Evolutionary conservation across 2,113 vertebrate genomes (phyloP).

Genomic region (Hypanus sabinus): DNA sequence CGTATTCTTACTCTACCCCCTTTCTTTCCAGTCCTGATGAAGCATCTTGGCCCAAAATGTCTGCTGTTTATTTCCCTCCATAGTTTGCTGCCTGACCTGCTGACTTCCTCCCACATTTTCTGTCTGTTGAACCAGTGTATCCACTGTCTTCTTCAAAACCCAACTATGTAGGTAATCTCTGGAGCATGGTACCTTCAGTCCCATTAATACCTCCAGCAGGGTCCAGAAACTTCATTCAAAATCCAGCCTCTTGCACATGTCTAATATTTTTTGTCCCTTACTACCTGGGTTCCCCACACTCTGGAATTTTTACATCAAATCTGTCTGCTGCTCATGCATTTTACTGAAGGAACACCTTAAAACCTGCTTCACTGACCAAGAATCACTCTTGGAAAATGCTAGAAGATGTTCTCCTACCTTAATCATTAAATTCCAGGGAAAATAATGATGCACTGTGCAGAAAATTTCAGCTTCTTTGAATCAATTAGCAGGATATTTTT

Average conservation of each 20-base stretch:
- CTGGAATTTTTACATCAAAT: background rate
- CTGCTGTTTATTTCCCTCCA: too few relatives aligned
- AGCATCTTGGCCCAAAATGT: too few relatives aligned
- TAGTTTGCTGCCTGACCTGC: too few relatives aligned
- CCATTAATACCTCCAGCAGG: too few relatives aligned
- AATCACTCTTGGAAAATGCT: background rate
- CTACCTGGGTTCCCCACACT: background rate
- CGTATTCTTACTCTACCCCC: too few relatives aligned
- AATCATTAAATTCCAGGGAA: background rate
- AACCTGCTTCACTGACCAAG: background rate
- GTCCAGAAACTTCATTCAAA: background rate
- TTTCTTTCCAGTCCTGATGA: too few relatives aligned
- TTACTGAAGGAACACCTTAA: background rate
- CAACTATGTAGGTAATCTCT: too few relatives aligned
- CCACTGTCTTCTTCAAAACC: too few relatives aligned
- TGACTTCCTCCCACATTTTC: too few relatives aligned
- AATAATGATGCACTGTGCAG: background rate
- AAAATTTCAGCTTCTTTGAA: background rate
- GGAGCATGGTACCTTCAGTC: too few relatives aligned
- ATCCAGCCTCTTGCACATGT: background rate
- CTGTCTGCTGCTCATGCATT: background rate
- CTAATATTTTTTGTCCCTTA: background rate
- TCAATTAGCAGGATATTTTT: background rate
- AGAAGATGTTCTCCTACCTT: background rate
- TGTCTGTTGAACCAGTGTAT: too few relatives aligned